Evolutionary conservation across 2,888 invertebrate species (phyloP).

Genomic region (Andrena hattorfiana): DNA sequence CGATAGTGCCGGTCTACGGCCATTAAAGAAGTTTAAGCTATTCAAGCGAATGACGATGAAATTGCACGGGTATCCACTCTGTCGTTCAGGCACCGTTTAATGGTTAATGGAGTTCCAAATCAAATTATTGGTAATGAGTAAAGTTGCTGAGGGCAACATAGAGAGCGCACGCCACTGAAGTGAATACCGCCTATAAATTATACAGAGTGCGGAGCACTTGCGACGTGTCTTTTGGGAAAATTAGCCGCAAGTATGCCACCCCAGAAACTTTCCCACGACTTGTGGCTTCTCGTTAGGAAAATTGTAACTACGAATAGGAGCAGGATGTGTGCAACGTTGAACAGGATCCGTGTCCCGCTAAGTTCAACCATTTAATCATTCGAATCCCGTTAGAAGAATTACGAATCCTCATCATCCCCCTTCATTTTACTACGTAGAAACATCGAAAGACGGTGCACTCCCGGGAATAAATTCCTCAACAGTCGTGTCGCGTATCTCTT

Average conservation of each 20-base stretch:
- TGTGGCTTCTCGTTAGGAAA: constrained; percentile 35
- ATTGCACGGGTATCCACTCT: constrained; percentile 76
- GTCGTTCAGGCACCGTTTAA: constrained; percentile 79
- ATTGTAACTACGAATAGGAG: constrained; percentile 25
- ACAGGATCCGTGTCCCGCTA: not conserved
- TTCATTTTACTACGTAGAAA: not conserved
- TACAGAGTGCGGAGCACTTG: constrained; percentile 69
- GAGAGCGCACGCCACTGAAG: constrained; percentile 75
- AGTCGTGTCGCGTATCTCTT: constrained; percentile 27
- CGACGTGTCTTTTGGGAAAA: constrained; percentile 72
- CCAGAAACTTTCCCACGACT: constrained; percentile 48
- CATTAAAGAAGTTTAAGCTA: constrained; percentile 77
- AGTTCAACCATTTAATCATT: not conserved
- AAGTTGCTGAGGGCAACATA: constrained; percentile 79
- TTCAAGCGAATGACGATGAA: constrained; percentile 78
- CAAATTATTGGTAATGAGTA: constrained; percentile 83
- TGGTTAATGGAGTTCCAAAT: constrained; percentile 83
- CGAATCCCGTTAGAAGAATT: not conserved
- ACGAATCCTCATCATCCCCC: not conserved
- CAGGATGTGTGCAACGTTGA: not conserved
- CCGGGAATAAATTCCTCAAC: constrained; percentile 15
- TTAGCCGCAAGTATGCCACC: constrained; percentile 64
- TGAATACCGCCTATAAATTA: constrained; percentile 76
- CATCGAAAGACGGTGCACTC: constrained; percentile 6
- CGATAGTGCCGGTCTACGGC: constrained; percentile 62